Conservation (phyloP, 2,797 vertebrate species). For the Argyrosomus regius region DNA sequence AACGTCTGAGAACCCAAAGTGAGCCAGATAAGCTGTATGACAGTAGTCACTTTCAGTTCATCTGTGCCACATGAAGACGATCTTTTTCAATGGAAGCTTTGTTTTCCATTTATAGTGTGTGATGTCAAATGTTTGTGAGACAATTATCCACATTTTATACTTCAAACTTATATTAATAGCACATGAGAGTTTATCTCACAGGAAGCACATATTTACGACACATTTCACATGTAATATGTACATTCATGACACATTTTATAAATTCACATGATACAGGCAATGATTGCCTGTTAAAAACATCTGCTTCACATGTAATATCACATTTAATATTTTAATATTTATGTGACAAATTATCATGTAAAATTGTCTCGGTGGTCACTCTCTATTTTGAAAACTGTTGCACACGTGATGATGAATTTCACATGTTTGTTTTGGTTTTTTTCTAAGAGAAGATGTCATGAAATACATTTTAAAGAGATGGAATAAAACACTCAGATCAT, state of each 20-base stretch:
- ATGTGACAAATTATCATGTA: not conserved
- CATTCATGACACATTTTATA: not conserved
- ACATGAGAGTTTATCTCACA: not conserved
- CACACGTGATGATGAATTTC: not conserved
- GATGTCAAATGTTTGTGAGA: not conserved
- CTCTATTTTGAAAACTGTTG: not conserved
- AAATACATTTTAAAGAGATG: slow-evolving; percentile 34
- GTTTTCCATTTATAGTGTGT: not conserved
- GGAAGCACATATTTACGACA: not conserved
- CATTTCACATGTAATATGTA: not conserved
- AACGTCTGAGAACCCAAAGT: slow-evolving; percentile 15
- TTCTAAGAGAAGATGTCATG: slow-evolving; percentile 7
- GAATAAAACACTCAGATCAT: slow-evolving; percentile 39
- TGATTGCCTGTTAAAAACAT: not conserved
- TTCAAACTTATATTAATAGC: not conserved
- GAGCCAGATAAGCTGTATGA: slow-evolving; percentile 3
- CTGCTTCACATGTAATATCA: not conserved
- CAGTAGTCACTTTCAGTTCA: slow-evolving; percentile 4
- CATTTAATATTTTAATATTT: not conserved
- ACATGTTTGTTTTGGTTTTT: not conserved
- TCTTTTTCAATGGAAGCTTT: not conserved
- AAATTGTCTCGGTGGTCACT: not conserved
- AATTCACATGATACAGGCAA: not conserved
- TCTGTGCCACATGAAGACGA: not conserved
- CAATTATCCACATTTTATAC: not conserved